Conservation (phyloP, 2,888 invertebrate genomes). For the Dusona sp. region DNA sequence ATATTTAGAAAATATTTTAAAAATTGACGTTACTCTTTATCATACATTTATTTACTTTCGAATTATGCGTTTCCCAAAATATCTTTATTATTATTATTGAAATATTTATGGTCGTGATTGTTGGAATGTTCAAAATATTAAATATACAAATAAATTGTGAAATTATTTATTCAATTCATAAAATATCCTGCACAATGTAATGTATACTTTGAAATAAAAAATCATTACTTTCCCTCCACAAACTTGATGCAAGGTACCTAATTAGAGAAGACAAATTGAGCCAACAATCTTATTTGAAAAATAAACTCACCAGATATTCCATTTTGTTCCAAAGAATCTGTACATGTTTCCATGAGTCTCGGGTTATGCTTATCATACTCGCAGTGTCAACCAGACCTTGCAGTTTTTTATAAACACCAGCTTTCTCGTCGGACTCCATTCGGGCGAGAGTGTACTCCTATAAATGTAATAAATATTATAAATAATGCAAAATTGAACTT, state of each 20-base stretch:
- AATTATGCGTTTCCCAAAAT: background rate
- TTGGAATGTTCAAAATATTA: too few relatives aligned
- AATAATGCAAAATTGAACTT: background rate
- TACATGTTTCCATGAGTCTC: conserved; percentile 94
- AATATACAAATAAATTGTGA: too few relatives aligned
- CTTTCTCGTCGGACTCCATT: conserved; percentile 91
- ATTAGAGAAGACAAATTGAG: background rate
- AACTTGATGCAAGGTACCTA: background rate
- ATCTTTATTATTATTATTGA: background rate
- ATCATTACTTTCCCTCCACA: background rate
- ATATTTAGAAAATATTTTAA: too few relatives aligned
- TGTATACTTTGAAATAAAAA: background rate
- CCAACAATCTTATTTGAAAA: background rate
- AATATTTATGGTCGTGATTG: background rate
- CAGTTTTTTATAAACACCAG: conserved; percentile 90
- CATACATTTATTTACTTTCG: background rate
- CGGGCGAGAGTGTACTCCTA: conserved; percentile 92
- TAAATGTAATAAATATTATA: too few relatives aligned
- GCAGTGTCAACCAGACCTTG: conserved; percentile 92
- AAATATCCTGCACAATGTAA: background rate
- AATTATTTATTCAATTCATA: too few relatives aligned
- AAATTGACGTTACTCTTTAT: background rate
- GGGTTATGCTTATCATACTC: conserved; percentile 92
- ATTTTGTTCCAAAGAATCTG: conserved; percentile 93
- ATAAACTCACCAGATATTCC: conserved; percentile 85